Percentiles rank a stretch among this genome's conserved stretches.
These are phyloP conservation scores for Monopterus albus DNA, from an alignment of 2,113 vertebrate species.

Conservation along the genomic window DNA sequence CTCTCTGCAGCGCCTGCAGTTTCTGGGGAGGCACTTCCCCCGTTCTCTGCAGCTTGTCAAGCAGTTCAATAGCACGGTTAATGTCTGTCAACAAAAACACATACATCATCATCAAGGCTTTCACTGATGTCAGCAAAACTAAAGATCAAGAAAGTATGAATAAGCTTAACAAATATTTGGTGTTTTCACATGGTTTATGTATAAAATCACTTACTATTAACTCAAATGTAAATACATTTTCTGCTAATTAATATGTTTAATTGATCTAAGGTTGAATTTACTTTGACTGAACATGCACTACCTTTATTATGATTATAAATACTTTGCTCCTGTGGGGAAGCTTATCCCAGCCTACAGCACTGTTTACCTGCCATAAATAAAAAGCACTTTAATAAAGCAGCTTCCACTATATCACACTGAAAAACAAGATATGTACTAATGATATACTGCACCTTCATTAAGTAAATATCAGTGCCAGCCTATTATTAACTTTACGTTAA, in stretches of 20 bases:
- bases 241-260: too few relatives aligned
- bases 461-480: background rate
- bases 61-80: constrained; percentile 95
- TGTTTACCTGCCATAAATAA: background rate
- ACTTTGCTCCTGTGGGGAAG: background rate
- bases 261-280: background rate
- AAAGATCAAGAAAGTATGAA: background rate
- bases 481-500: background rate
- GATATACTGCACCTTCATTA: background rate
- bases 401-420: background rate
- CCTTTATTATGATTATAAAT: background rate
- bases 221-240: background rate
- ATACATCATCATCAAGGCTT: background rate
- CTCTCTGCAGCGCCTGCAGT: constrained; percentile 95
- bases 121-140: too few relatives aligned
- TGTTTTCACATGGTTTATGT: background rate
- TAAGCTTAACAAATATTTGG: background rate
- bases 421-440: background rate
- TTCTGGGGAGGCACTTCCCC: constrained; percentile 98
- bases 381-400: background rate
- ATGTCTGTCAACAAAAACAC: constrained; percentile 85
- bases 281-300: too few relatives aligned
- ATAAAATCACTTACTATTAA: background rate
- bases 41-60: constrained; percentile 96
- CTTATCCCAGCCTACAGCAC: too few relatives aligned